Base-by-base conservation (phyloP, 2,113 vertebrate genomes). In the Rhagologus leucostigma region DNA sequence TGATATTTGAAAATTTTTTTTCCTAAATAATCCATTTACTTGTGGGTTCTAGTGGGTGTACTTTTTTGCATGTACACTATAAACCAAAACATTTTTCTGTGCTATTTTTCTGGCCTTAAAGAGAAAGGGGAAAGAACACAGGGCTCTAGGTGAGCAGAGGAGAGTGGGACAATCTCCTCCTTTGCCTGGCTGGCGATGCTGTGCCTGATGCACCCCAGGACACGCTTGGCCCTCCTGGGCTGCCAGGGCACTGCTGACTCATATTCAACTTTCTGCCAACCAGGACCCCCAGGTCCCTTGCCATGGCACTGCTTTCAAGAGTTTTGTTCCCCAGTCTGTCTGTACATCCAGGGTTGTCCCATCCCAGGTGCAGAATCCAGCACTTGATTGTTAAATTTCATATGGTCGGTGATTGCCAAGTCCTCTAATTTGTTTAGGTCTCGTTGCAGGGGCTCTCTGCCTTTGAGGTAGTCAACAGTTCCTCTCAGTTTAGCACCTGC, bases 261-360 rank as follows among this genome's bases (percentile, higher is more conserved):
- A 7, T 4, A 1, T 32, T 15, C 53, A 52, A 4, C 16, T 53
- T 60, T 8, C 4, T 18, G n/a, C 2, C 0, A 0, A 16, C 6
- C 41, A 55, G 39, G 8, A 44, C 7, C 4, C 1, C 4, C 9
- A 47, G 9, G 24, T 13, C 6, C 23, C 14, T 41, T 47, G 7
- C 21, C 9, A 8, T 5, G 16, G 14, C 6, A 26, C 24, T 41
- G 24, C 20, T 62, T 46, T 27, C 55, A 21, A 47, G 30, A 21
- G 4, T 32, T 46, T 83, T 13, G 15, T 19, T 69, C 17, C 16
- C 20, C 29, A 68, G 13, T 32, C 21, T 30, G 11, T 62, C 2
- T 3, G 1, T 35, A 22, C 20, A 27, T 62, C n/a, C 22, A 37
- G 29, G 19, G 8, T 21, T 74, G 10, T 33, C 32, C 33, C 21